Percentiles rank a stretch among this genome's conserved stretches.
phyloP scores from a whole-genome alignment of 2,113 vertebrate genomes.

The Larimichthys crocea region DNA sequence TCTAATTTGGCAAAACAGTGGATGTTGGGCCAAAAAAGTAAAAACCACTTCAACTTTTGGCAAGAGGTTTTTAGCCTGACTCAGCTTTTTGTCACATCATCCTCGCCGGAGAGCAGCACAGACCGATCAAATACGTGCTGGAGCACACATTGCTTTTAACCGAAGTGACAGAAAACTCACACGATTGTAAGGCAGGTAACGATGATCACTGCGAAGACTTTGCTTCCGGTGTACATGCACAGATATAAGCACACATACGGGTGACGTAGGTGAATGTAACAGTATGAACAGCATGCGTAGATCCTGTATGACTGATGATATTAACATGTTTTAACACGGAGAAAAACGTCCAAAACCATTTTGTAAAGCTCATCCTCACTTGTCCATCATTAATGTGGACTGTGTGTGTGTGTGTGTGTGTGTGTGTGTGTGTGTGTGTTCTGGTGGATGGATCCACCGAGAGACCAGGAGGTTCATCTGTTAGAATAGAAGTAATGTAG shows the following conservation, averaged over 20 bases:
- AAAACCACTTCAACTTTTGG: background rate
- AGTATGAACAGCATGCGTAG: no score
- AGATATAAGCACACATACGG: no score
- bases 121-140: background rate
- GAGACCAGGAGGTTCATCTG: background rate
- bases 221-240: background rate
- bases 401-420: no score
- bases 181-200: background rate
- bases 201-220: no score
- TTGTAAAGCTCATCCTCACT: background rate
- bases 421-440: conserved; percentile 6
- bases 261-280: no score
- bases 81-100: no score
- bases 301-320: no score
- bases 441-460: background rate
- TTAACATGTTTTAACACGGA: no score
- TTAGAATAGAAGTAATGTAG: background rate
- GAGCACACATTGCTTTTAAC: background rate
- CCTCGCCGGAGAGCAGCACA: no score
- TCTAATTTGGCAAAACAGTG: background rate
- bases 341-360: background rate
- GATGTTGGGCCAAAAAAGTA: background rate
- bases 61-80: background rate
- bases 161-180: background rate
- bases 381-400: no score